These are phyloP conservation scores for Nebria brevicollis DNA, from an alignment of 2,888 invertebrate species.

Conservation along the genomic window DNA sequence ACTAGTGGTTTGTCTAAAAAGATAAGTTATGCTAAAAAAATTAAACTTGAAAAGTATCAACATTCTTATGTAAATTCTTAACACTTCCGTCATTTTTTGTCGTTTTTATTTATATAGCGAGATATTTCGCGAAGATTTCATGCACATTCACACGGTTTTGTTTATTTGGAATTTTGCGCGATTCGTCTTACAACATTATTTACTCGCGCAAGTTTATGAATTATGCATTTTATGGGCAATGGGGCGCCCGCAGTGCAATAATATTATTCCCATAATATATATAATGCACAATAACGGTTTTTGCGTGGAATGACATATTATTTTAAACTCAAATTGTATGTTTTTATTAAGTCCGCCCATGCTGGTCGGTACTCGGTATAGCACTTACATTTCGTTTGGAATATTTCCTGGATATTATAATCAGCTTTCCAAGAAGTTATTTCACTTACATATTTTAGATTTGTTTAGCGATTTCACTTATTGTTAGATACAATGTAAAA, in stretches of 20 bases:
- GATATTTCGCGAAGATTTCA: slow-evolving; percentile 12
- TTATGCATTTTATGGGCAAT: slow-evolving; percentile 19
- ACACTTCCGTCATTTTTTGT: neutral
- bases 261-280: slow-evolving; percentile 10
- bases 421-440: neutral
- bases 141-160: slow-evolving; percentile 29
- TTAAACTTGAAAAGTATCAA: neutral
- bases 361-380: neutral
- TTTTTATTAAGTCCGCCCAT: neutral
- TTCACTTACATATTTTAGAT: neutral
- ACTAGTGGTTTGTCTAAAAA: neutral
- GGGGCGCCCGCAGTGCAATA: neutral
- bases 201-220: slow-evolving; percentile 24
- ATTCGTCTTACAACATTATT: slow-evolving; percentile 15
- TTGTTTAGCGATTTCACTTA: neutral
- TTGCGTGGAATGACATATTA: slow-evolving; percentile 17
- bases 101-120: neutral
- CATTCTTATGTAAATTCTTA: neutral
- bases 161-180: slow-evolving; percentile 13
- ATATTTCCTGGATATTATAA: neutral
- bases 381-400: neutral
- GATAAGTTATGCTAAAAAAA: neutral
- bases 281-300: slow-evolving; percentile 24
- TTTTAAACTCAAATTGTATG: neutral
- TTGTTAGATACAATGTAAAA: neutral